Conservation (phyloP, 1,140 invertebrate species). For the Cydia strobilella region DNA sequence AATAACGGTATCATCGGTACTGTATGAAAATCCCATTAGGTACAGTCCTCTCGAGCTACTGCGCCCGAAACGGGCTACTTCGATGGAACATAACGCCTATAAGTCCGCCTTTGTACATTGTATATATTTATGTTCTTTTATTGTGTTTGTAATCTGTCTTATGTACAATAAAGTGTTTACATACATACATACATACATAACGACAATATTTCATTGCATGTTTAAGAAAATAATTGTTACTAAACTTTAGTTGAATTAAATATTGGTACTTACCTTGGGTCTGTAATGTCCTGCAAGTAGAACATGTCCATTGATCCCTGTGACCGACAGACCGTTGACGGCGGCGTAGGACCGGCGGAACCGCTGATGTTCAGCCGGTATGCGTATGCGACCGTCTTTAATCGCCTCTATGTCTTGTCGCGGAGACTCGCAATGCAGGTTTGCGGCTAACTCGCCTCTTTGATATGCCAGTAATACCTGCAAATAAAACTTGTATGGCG, state of each 20-base stretch:
- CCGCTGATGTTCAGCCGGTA: constrained; percentile 41
- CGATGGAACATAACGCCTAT: too few species aligned
- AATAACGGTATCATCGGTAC: too few species aligned
- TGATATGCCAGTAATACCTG: constrained; percentile 54
- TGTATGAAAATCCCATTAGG: too few species aligned
- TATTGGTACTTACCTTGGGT: constrained; percentile 44
- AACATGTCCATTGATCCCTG: constrained; percentile 50
- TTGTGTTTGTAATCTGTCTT: too few species aligned
- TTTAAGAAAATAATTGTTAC: too few species aligned
- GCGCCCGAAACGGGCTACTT: too few species aligned
- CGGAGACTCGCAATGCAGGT: constrained; percentile 46
- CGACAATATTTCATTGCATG: too few species aligned
- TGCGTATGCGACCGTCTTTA: constrained; percentile 44
- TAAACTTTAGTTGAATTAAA: neutral
- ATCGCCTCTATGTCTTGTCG: constrained; percentile 45
- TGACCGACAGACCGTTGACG: constrained; percentile 48
- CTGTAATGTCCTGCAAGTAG: constrained; percentile 49
- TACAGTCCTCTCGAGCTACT: too few species aligned
- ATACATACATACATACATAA: too few species aligned
- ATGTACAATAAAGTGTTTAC: too few species aligned
- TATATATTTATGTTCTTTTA: too few species aligned
- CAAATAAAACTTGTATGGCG: neutral
- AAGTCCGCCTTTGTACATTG: too few species aligned
- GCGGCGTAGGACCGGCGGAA: constrained; percentile 42
- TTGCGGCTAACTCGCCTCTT: constrained; percentile 47